Base-by-base conservation (phyloP, 1,140 invertebrate species). In the Aporrectodea caliginosa region DNA sequence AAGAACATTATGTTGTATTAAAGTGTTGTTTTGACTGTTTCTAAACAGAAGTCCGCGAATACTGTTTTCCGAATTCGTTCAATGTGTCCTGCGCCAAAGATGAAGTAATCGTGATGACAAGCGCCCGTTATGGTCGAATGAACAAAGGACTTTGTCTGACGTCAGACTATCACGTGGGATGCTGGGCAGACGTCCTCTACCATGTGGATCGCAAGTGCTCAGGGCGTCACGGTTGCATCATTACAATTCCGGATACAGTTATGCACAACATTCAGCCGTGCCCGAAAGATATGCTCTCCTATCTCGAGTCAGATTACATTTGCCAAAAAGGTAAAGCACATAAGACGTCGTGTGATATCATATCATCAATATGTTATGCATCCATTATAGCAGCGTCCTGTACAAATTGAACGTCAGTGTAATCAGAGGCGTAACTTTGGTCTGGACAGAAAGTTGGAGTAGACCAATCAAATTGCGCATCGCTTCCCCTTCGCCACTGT, bases 81-180 rank as follows among this genome's bases (percentile, higher is more conserved):
- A 76, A 76, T 35, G 33, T 68, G n/a, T 35, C 32, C 31, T 76
- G 75, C n/a, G 33, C 34, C 75, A 35, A 35, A 30, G 75, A 76
- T 35, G 75, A 76, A 43, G 43, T 76, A 35, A 43, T 76, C 43
- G 43, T 76, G 75, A 76, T 76, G 75, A 76, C 35, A 35, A n/a
- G 29, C 34, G 75, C 75, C 2, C 33, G 30, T 12, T 76, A 76
- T n/a, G 75, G 75, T 22, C 33, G 75, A 30, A 76, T 35, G n/a
- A 2, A 1, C 1, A 76, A 58, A 76, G 75, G 75, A 27, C 29
- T 12, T n/a, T 76, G 75, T 35, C n/a, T 76, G 27, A 76, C 75
- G 14, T 43, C 75, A 29, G 77, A 78, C 16, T 78, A 71, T 29
- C 69, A 70, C 69, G 31, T 78, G 29, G 77, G 69, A 22, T 78